A percentile compares a stretch with the other conserved stretches of the same genome.
Conservation (phyloP, 2,888 invertebrate genomes). For the Seira sanloemensis region DNA sequence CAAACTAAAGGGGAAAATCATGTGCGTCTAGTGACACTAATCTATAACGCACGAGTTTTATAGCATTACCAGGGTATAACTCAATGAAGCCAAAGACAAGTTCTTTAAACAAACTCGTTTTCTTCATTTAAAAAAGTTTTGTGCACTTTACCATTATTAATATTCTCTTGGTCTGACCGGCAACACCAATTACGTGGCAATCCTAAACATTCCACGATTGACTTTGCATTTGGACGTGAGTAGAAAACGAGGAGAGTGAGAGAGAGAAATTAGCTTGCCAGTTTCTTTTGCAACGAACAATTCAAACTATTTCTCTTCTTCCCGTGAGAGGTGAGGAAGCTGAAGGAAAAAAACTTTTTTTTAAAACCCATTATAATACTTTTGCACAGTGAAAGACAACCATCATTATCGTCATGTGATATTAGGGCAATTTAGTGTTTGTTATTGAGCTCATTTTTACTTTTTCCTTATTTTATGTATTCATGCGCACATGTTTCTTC, state of each 20-base stretch:
- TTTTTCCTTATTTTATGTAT: neutral
- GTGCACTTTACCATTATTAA: neutral
- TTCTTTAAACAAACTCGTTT: slow-evolving; percentile 51
- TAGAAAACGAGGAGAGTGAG: neutral
- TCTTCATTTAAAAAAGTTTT: slow-evolving; percentile 27
- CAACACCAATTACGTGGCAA: slow-evolving; percentile 16
- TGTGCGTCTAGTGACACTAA: slow-evolving; percentile 42
- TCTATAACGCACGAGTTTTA: slow-evolving; percentile 27
- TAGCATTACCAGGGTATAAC: slow-evolving; percentile 2
- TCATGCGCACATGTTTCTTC: slow-evolving; percentile 32
- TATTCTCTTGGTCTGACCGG: slow-evolving; percentile 31
- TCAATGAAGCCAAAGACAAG: slow-evolving; percentile 49
- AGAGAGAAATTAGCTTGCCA: neutral
- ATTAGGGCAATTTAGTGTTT: slow-evolving; percentile 34
- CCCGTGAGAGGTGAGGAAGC: neutral
- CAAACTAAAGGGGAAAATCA: too few relatives aligned
- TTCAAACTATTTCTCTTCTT: neutral
- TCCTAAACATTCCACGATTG: neutral
- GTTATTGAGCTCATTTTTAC: slow-evolving; percentile 55
- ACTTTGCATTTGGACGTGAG: neutral
- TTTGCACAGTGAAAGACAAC: slow-evolving; percentile 30
- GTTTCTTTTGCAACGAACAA: neutral
- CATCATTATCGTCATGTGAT: slow-evolving; percentile 42
- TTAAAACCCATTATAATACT: slow-evolving; percentile 30
- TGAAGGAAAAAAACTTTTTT: slow-evolving; percentile 35